Evolutionary conservation across 2,797 vertebrate genomes (phyloP), one percentile per base, ranked within the genome.

Genomic region (Acanthurus tractus): DNA sequence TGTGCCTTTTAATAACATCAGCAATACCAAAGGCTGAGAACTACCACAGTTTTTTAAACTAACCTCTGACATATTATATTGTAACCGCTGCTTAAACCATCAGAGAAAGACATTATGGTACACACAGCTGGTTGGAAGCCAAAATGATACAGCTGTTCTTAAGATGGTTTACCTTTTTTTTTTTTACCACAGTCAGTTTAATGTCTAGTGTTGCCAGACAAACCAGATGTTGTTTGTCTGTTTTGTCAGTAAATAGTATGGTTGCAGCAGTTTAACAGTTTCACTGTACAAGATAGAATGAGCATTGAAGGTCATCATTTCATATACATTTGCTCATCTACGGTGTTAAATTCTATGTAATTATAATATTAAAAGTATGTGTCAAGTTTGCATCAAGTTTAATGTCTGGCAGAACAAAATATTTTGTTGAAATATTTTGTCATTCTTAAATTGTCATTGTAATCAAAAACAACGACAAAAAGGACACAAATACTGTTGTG

Each of bases 181-280:
- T 42, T 65, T 70, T 76, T n/a, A 63, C 56, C 48, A 63, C 52
- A 63, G 44, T 62, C 49, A 55, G 15, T 82, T 38, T 62, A 75
- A 78, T 78, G 74, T 58, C 50, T 68, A 54, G 66, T 63, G 66
- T 54, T 84, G 34, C 46, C 53, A 82, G 57, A 71, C 50, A 69
- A 83, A 74, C 69, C 77, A 85, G 77, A 82, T 89, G 76, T 83
- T 59, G 50, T 76, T 67, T 34, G 9, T 79, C 49, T 63, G 14
- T 88, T 34, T 20, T 55, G 46, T 75, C 34, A 29, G 59, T 54
- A 48, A 55, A 74, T 42, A 64, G 29, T 29, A n/a, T 8, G 38
- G 38, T 40, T 40, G 7, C 38, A 40, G 38, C 10, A 40, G 38
- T 40, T 8, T 40, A 40, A 8, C 38, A 40, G 10, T 40, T 40